Evolutionary conservation across 2,888 invertebrate genomes (phyloP).

Genomic region (Pilophorus perplexus): DNA sequence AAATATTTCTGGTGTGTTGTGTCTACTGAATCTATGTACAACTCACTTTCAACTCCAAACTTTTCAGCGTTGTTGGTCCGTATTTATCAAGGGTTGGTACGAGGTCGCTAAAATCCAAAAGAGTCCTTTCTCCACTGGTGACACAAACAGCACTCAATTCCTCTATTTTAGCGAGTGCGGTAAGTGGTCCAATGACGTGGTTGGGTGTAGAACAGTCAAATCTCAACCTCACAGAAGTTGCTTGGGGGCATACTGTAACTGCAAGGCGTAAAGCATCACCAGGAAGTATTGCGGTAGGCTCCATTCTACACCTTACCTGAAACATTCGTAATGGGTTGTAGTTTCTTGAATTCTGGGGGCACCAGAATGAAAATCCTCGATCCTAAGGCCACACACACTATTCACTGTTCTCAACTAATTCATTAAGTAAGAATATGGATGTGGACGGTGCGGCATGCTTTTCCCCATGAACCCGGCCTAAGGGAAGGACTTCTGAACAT

Average conservation of each 20-base stretch:
- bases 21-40: too few relatives aligned
- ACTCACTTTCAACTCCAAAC: conserved; percentile 48
- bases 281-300: conserved; percentile 49
- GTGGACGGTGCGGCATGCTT: too few relatives aligned
- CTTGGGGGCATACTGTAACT: conserved; percentile 49
- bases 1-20: too few relatives aligned
- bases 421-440: too few relatives aligned
- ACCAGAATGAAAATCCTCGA: too few relatives aligned
- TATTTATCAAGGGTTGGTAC: conserved; percentile 49
- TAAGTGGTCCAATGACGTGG: conserved; percentile 49
- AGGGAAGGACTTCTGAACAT: too few relatives aligned
- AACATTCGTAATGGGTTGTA: too few relatives aligned
- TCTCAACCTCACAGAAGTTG: conserved; percentile 47
- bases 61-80: conserved; percentile 43
- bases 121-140: conserved; percentile 50
- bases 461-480: too few relatives aligned
- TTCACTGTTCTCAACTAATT: too few relatives aligned
- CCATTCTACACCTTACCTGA: conserved; percentile 49
- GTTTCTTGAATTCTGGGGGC: too few relatives aligned
- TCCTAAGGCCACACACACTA: too few relatives aligned
- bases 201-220: conserved; percentile 50
- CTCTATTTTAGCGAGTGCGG: conserved; percentile 45
- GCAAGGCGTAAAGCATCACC: conserved; percentile 50
- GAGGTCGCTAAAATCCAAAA: conserved; percentile 50
- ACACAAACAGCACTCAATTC: conserved; percentile 51